Conservation (phyloP, 1,140 invertebrate genomes). For the Meteorus sp. region DNA sequence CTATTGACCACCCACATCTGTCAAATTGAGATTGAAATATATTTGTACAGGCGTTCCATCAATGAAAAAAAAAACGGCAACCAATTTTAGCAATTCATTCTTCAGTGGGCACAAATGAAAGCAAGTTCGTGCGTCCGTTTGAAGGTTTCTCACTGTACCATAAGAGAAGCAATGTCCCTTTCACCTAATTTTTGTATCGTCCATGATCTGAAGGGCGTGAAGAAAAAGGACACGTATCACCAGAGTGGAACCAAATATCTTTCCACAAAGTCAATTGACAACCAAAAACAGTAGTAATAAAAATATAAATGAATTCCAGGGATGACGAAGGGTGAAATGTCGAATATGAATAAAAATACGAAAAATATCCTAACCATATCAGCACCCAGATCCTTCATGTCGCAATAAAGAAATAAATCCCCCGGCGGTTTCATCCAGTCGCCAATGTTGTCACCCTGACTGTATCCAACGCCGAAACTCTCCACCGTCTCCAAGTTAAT, state of each 20-base stretch:
- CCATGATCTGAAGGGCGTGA: background rate
- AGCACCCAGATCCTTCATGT: constrained; percentile 76
- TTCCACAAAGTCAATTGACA: background rate
- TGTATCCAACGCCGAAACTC: constrained; percentile 55
- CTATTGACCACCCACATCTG: no score
- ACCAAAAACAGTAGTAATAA: background rate
- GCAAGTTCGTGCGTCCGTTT: constrained; percentile 7
- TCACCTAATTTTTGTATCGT: background rate
- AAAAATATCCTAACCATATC: constrained; percentile 65
- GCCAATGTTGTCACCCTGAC: constrained; percentile 52
- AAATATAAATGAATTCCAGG: background rate
- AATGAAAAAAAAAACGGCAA: no score
- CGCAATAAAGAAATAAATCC: constrained; percentile 69
- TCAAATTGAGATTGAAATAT: background rate
- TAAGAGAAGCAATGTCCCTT: background rate
- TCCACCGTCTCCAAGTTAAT: constrained; percentile 59
- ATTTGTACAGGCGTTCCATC: background rate
- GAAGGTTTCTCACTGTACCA: background rate
- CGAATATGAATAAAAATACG: no score
- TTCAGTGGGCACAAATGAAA: constrained; percentile 7
- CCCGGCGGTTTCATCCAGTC: constrained; percentile 70
- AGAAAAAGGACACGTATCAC: background rate
- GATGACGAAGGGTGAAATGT: no score
- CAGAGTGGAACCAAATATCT: background rate
- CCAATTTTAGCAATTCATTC: no score